A percentile compares a stretch with the other conserved stretches of the same genome.
Conservation (phyloP, 1,140 invertebrate species). For the Heliconius nattereri region DNA sequence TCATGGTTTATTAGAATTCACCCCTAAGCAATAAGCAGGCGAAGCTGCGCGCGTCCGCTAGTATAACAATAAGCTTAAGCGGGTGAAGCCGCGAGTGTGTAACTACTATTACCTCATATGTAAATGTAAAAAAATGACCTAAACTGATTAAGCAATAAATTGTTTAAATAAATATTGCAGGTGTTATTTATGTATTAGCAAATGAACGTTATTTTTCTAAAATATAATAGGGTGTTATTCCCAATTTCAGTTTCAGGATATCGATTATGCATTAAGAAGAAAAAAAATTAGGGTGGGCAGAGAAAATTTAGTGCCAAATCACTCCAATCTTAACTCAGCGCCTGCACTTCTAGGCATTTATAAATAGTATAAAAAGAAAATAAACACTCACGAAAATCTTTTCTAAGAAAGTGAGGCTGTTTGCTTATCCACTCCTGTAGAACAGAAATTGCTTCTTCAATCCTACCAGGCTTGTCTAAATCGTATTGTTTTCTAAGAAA, state of each 20-base stretch:
- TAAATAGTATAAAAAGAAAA: background rate
- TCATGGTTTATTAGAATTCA: too few species aligned
- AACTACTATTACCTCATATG: too few species aligned
- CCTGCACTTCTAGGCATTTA: background rate
- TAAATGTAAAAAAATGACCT: background rate
- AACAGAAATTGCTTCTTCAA: conserved; percentile 42
- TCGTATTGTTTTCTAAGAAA: conserved; percentile 37
- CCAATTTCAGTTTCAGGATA: too few species aligned
- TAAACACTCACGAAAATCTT: conserved; percentile 19
- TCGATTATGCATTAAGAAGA: too few species aligned
- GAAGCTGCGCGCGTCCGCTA: too few species aligned
- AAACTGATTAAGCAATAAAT: background rate
- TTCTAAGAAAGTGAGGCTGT: conserved; percentile 45
- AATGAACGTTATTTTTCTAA: background rate
- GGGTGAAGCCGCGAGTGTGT: too few species aligned
- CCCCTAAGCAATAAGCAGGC: too few species aligned
- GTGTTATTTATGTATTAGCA: too few species aligned
- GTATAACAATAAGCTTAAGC: too few species aligned
- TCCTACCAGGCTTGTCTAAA: conserved; percentile 36
- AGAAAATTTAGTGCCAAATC: background rate
- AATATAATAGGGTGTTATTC: too few species aligned
- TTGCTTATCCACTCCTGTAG: conserved; percentile 43
- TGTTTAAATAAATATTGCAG: background rate
- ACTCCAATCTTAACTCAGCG: background rate
- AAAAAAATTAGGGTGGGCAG: too few species aligned